phyloP scores from a whole-genome alignment of 1,140 invertebrate genomes.

The Nebria ingens region DNA sequence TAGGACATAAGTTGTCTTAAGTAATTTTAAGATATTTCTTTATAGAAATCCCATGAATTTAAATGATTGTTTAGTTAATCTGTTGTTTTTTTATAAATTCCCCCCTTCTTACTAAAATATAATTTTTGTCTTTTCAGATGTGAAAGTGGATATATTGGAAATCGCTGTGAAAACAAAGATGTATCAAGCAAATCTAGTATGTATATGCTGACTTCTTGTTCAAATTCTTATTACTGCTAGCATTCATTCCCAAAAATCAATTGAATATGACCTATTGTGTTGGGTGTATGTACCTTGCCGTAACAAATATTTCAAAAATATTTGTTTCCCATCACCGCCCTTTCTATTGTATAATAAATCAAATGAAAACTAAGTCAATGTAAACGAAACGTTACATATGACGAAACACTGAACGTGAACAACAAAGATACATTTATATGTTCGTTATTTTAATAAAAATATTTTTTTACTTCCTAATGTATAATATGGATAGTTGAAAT shows the following conservation, averaged over 20 bases:
- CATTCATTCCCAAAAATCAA: neutral
- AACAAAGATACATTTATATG: too few species aligned
- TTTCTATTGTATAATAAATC: neutral
- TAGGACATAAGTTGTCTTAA: too few species aligned
- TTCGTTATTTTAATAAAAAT: too few species aligned
- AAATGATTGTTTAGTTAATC: too few species aligned
- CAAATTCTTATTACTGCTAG: conserved; percentile 26
- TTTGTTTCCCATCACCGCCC: neutral
- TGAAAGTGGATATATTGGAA: conserved; percentile 68
- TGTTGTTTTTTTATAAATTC: too few species aligned
- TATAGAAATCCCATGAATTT: too few species aligned
- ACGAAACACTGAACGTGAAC: neutral
- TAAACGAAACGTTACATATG: neutral
- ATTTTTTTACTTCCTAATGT: too few species aligned
- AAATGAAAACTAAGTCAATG: neutral
- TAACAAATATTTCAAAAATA: neutral
- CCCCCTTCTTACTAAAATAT: too few species aligned
- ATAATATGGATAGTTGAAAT: conserved; percentile 5
- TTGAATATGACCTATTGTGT: neutral
- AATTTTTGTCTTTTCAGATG: too few species aligned
- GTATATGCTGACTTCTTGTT: conserved; percentile 28
- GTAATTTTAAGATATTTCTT: too few species aligned
- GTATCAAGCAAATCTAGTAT: conserved; percentile 26
- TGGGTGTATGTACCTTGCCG: neutral
- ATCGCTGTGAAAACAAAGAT: conserved; percentile 73